Evolutionary conservation across 1,140 invertebrate species (phyloP).

Genomic region (Caenorhabditis tropicalis): DNA sequence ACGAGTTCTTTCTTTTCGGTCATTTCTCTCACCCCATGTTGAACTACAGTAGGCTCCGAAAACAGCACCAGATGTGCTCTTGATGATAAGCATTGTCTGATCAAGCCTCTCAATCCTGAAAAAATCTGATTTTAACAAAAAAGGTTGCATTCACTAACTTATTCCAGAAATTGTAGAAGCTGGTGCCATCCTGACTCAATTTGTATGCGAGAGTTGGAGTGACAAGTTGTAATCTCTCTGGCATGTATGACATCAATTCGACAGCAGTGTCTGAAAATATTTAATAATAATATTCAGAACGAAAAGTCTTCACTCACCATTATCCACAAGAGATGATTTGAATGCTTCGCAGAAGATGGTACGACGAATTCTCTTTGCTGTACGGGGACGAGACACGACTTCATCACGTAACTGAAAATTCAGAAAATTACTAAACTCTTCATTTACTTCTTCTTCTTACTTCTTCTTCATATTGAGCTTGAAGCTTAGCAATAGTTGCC

Average conservation of each 20-base stretch:
- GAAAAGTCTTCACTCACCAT: neutral
- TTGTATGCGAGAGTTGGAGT: conserved; percentile 66
- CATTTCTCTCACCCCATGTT: conserved; percentile 63
- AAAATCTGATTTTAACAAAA: neutral
- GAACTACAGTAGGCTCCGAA: conserved; percentile 70
- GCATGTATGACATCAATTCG: conserved; percentile 68
- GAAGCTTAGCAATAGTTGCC: conserved; percentile 34
- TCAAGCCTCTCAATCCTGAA: conserved; percentile 70
- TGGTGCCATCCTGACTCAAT: conserved; percentile 68
- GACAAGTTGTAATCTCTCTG: conserved; percentile 66
- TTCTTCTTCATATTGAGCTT: conserved; percentile 46
- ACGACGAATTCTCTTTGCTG: conserved; percentile 24
- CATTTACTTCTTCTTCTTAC: neutral
- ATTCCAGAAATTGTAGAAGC: conserved; percentile 69
- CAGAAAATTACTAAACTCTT: neutral
- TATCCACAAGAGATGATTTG: conserved; percentile 46
- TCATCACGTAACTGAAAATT: conserved; percentile 41
- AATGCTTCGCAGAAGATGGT: conserved; percentile 48
- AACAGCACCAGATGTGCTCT: conserved; percentile 61
- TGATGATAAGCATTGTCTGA: conserved; percentile 67
- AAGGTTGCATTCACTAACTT: conserved; percentile 19
- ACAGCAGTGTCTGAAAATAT: conserved; percentile 62
- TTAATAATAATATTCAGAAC: conserved; percentile 43
- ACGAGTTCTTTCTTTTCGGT: conserved; percentile 55
- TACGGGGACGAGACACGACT: conserved; percentile 32